Conservation (phyloP, 92 coral and sea anemone genomes). For the Montipora capitata region DNA sequence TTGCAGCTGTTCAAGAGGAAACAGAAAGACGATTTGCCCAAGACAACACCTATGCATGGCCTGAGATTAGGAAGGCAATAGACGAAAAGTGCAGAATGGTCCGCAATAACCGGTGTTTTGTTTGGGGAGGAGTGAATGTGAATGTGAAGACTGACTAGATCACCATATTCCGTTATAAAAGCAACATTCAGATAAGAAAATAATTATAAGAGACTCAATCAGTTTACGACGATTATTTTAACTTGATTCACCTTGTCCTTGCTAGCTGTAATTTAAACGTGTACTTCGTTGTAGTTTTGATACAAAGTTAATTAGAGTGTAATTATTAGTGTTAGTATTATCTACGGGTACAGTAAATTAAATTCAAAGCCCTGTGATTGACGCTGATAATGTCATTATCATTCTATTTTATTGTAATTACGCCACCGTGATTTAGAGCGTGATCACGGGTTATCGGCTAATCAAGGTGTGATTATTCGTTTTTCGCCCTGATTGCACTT, state of each 20-base stretch:
- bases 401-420: neutral
- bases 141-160: constrained; percentile 22
- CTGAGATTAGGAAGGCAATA: constrained; percentile 29
- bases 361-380: too few relatives aligned
- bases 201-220: constrained; percentile 14
- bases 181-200: constrained; percentile 19
- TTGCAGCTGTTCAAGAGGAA: constrained; percentile 40
- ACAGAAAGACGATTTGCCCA: constrained; percentile 25
- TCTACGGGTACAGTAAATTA: neutral
- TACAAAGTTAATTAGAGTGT: neutral
- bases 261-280: neutral
- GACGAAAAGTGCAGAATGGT: constrained; percentile 39
- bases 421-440: too few relatives aligned
- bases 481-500: too few relatives aligned
- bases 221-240: constrained; percentile 2
- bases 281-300: neutral
- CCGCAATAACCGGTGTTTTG: neutral
- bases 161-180: neutral
- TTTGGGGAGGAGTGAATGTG: neutral
- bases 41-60: constrained; percentile 18
- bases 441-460: too few relatives aligned
- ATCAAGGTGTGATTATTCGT: too few relatives aligned
- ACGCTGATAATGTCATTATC: neutral
- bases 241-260: constrained; percentile 3
- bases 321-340: neutral